Conservation (phyloP, 2,113 vertebrate species). For the Microcebus lehilahytsara region DNA sequence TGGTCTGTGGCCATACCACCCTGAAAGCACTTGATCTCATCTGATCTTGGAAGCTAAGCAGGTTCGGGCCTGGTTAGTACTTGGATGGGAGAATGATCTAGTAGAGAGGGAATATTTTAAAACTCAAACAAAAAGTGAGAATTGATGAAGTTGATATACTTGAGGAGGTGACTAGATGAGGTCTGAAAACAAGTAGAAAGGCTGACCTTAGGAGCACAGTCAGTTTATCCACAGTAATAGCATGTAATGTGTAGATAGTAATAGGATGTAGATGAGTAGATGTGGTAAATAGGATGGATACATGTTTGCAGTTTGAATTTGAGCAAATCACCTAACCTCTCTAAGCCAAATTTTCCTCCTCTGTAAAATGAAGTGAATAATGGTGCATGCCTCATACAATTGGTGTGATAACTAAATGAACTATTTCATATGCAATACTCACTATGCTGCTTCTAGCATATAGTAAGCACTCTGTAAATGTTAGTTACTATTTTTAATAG, state of each 20-base stretch:
- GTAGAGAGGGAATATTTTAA: background rate
- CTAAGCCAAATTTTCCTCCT: background rate
- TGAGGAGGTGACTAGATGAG: background rate
- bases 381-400: background rate
- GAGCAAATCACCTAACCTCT: background rate
- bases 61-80: too few relatives aligned
- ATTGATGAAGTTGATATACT: background rate
- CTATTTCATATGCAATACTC: background rate
- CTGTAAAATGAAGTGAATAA: background rate
- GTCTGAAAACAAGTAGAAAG: background rate
- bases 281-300: background rate
- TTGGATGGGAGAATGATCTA: background rate
- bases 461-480: background rate
- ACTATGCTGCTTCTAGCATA: background rate
- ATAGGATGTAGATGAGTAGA: background rate
- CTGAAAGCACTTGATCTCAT: too few relatives aligned
- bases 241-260: background rate
- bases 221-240: background rate
- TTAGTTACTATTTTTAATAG: background rate
- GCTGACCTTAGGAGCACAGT: background rate
- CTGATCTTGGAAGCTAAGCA: too few relatives aligned
- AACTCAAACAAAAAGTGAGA: background rate
- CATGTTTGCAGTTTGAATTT: background rate
- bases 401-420: background rate
- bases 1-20: too few relatives aligned